Evolutionary conservation across 2,888 invertebrate genomes (phyloP).

Genomic region (Choreutis nemorana): DNA sequence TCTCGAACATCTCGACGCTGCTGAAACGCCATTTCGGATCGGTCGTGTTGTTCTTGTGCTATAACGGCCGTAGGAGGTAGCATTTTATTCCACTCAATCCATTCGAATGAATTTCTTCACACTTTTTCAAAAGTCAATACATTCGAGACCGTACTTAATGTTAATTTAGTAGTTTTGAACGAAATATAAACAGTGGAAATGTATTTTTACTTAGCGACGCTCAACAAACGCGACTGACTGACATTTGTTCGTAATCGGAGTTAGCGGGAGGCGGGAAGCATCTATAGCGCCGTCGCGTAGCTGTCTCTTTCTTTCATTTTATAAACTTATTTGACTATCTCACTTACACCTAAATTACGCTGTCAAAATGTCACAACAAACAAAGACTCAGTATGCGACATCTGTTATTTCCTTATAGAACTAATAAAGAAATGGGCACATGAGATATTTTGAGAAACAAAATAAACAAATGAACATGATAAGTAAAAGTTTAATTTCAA

Average conservation of each 20-base stretch:
- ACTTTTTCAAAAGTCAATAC: neutral
- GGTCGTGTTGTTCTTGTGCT: constrained; percentile 55
- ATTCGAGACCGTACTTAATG: too few relatives aligned
- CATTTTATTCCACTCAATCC: constrained; percentile 52
- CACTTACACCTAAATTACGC: constrained; percentile 33
- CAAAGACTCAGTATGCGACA: constrained; percentile 33
- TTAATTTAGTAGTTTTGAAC: constrained; percentile 18
- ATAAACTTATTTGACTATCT: constrained; percentile 20
- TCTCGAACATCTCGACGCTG: constrained; percentile 56
- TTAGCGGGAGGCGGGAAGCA: constrained; percentile 24
- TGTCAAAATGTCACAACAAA: constrained; percentile 61
- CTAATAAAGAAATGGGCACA: constrained; percentile 18
- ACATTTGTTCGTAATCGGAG: constrained; percentile 24
- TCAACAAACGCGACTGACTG: constrained; percentile 47
- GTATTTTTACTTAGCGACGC: constrained; percentile 31
- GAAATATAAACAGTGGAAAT: constrained; percentile 13
- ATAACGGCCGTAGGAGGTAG: constrained; percentile 61
- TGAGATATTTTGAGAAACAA: too few relatives aligned
- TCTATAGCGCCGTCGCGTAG: constrained; percentile 52
- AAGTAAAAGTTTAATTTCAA: too few relatives aligned
- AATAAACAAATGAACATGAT: too few relatives aligned
- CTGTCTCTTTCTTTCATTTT: constrained; percentile 25
- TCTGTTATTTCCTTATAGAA: constrained; percentile 19
- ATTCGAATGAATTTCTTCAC: constrained; percentile 30
- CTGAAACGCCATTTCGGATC: constrained; percentile 58